A percentile compares a stretch with the other conserved stretches of the same genome.
These are phyloP conservation scores for Hemiprocne comata DNA, from an alignment of 2,113 vertebrate species.

Conservation along the genomic window DNA sequence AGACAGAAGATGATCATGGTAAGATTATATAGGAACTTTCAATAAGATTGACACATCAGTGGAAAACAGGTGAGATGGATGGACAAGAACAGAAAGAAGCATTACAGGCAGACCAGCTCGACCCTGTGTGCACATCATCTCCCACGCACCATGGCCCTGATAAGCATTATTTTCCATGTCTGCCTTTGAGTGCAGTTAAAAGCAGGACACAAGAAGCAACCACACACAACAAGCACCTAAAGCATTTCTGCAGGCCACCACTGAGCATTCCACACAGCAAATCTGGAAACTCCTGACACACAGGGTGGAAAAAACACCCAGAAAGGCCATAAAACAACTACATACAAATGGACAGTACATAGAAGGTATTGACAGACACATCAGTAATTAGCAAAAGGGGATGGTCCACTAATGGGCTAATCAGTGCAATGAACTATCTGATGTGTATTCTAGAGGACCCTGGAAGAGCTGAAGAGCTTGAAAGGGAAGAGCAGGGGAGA, in stretches of 20 bases:
- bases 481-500: constrained; percentile 40
- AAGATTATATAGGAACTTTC: not conserved
- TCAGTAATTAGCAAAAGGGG: not conserved
- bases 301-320: not conserved
- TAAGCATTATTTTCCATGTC: not conserved
- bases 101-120: not conserved
- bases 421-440: not conserved
- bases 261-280: not conserved
- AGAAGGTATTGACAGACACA: not conserved
- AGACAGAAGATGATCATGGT: not conserved
- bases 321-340: not conserved
- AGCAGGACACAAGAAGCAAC: not conserved
- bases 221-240: not conserved
- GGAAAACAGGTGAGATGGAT: not conserved
- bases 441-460: not conserved
- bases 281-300: not conserved
- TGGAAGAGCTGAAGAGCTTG: constrained; percentile 8
- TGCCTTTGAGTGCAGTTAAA: not conserved
- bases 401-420: not conserved
- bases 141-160: not conserved
- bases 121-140: not conserved
- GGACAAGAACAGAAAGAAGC: not conserved
- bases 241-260: not conserved
- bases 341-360: not conserved
- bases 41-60: not conserved